These are phyloP conservation scores for Drosophila sturtevanti DNA, from an alignment of 1,140 invertebrate species.

Conservation along the genomic window DNA sequence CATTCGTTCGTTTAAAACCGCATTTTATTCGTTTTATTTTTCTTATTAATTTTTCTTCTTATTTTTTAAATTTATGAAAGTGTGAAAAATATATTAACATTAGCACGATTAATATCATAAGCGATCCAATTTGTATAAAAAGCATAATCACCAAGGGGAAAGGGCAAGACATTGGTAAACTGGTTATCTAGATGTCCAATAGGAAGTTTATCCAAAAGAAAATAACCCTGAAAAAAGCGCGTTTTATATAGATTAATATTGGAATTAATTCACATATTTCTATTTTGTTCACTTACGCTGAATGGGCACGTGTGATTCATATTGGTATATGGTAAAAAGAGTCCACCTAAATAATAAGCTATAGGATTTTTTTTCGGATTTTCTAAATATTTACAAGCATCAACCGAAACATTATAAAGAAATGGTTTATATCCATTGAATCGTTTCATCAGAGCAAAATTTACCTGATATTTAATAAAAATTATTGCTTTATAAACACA, in stretches of 20 bases:
- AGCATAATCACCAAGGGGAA: neutral
- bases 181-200: neutral
- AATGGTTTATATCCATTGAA: conserved; percentile 7
- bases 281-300: neutral
- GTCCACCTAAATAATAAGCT: neutral
- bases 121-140: neutral
- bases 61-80: neutral
- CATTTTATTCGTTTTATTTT: no score
- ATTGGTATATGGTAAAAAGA: neutral
- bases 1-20: no score
- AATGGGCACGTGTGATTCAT: neutral
- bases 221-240: neutral
- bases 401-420: neutral
- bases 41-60: no score
- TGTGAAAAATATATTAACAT: neutral
- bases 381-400: neutral
- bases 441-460: neutral
- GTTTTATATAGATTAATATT: no score
- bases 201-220: neutral
- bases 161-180: neutral
- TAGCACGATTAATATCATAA: neutral
- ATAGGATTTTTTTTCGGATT: neutral
- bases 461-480: neutral
- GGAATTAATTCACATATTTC: no score
- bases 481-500: neutral